Conservation (phyloP, 2,888 invertebrate genomes). For the Celastrina argiolus region DNA sequence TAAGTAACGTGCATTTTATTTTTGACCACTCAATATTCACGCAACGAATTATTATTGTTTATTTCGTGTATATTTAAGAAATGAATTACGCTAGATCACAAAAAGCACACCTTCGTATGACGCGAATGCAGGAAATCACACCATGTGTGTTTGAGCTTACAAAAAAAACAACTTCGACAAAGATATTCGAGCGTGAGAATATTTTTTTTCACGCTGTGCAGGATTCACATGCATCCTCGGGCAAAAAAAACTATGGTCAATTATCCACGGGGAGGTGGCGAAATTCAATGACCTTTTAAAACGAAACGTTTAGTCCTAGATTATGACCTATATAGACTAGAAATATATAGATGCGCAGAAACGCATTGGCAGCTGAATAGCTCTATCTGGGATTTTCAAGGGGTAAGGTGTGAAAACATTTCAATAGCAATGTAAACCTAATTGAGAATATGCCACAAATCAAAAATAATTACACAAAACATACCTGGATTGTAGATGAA, state of each 20-base stretch:
- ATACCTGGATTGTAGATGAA: conserved; percentile 22
- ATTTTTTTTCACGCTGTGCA: conserved; percentile 48
- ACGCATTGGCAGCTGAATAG: conserved; percentile 49
- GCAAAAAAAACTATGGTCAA: conserved; percentile 46
- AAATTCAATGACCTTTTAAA: conserved; percentile 56
- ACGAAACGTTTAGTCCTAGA: conserved; percentile 38
- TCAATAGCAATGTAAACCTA: conserved; percentile 58
- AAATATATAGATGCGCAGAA: conserved; percentile 53
- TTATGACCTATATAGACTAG: conserved; percentile 43
- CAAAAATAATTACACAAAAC: conserved; percentile 27
- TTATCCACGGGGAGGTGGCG: conserved; percentile 45
- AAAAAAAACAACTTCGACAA: conserved; percentile 47
- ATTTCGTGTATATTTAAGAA: not conserved
- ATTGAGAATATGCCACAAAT: conserved; percentile 58
- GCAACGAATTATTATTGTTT: not conserved
- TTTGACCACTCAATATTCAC: not conserved
- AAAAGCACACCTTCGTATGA: conserved; percentile 37
- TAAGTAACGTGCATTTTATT: not conserved
- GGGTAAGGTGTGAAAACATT: conserved; percentile 55
- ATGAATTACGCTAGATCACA: conserved; percentile 22
- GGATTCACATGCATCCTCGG: conserved; percentile 54
- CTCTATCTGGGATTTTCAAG: conserved; percentile 53
- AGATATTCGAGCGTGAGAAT: conserved; percentile 59
- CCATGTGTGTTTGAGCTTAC: conserved; percentile 46
- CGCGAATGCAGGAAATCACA: conserved; percentile 50